Percentiles rank a stretch among this genome's conserved stretches.
phyloP scores from a whole-genome alignment of 2,113 vertebrate genomes.

The Galbula dea region DNA sequence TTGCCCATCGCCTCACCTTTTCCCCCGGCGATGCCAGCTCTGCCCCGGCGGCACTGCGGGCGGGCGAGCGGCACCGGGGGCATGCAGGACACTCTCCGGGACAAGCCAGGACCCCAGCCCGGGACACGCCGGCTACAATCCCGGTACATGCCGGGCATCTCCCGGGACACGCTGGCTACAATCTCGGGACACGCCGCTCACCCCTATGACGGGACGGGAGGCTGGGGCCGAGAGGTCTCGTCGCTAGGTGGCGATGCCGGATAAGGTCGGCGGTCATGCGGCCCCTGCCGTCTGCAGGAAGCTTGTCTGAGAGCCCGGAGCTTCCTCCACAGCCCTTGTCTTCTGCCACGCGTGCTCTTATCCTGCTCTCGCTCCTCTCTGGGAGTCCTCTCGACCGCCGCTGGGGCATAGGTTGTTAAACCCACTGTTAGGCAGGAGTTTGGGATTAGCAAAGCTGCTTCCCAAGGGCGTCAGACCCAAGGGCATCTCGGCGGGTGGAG shows the following conservation, averaged over 20 bases:
- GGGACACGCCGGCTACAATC: too few relatives aligned
- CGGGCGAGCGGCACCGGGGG: too few relatives aligned
- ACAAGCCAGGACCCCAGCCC: too few relatives aligned
- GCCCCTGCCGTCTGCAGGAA: not conserved
- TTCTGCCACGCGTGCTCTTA: not conserved
- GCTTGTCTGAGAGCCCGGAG: not conserved
- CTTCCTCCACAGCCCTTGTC: too few relatives aligned
- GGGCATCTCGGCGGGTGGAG: accelerated
- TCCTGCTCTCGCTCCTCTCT: not conserved
- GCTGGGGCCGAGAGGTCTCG: not conserved
- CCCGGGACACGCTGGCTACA: too few relatives aligned
- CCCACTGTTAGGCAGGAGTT: accelerated
- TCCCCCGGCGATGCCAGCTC: not conserved
- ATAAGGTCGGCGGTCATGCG: conserved; percentile 3
- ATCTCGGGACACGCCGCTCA: not conserved
- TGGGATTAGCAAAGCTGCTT: accelerated
- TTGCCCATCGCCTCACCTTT: accelerated
- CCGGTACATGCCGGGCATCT: too few relatives aligned
- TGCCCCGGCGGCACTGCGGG: not conserved
- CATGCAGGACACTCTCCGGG: too few relatives aligned
- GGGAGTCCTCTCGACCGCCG: not conserved
- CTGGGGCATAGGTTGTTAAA: accelerated
- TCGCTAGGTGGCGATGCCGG: conserved; percentile 65
- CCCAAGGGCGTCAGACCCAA: accelerated
- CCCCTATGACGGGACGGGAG: too few relatives aligned